Evolutionary conservation across 2,888 invertebrate species (phyloP).

Genomic region (Pseudoips prasinana): DNA sequence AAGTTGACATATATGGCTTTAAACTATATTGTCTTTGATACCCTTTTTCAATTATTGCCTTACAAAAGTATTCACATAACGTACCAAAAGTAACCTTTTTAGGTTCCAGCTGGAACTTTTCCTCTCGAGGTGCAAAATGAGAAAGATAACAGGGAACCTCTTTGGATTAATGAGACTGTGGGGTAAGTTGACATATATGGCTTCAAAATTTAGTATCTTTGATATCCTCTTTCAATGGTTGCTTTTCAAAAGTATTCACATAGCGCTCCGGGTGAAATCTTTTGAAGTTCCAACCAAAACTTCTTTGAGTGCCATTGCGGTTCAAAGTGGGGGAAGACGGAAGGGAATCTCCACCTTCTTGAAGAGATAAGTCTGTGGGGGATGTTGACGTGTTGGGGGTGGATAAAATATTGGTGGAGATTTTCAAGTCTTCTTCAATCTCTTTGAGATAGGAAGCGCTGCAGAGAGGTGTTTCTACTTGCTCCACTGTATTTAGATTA

Average conservation of each 20-base stretch:
- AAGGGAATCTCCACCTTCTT: slow-evolving; percentile 51
- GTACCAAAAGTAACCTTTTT: too few species aligned
- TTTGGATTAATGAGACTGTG: too few species aligned
- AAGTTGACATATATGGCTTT: too few species aligned
- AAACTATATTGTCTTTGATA: too few species aligned
- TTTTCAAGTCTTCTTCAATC: slow-evolving; percentile 60
- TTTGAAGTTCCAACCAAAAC: slow-evolving; percentile 65
- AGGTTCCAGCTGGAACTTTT: too few species aligned
- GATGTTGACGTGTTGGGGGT: slow-evolving; percentile 48
- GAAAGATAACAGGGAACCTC: too few species aligned
- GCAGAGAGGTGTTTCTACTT: slow-evolving; percentile 88
- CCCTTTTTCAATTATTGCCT: too few species aligned
- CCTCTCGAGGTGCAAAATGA: too few species aligned
- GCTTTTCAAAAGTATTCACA: slow-evolving; percentile 16
- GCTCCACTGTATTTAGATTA: slow-evolving; percentile 84
- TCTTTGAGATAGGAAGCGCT: slow-evolving; percentile 86
- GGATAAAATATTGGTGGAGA: slow-evolving; percentile 47
- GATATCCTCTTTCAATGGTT: slow-evolving; percentile 7
- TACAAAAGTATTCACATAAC: too few species aligned
- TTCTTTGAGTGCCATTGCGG: slow-evolving; percentile 56
- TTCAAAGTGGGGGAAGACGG: slow-evolving; percentile 54
- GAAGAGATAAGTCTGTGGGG: slow-evolving; percentile 49
- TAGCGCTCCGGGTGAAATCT: slow-evolving; percentile 53
- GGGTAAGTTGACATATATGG: too few species aligned
- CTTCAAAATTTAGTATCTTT: too few species aligned